A percentile compares a stretch with the other conserved stretches of the same genome.
Evolutionary conservation across 2,113 vertebrate genomes (phyloP).

Genomic region (Centrocercus urophasianus): DNA sequence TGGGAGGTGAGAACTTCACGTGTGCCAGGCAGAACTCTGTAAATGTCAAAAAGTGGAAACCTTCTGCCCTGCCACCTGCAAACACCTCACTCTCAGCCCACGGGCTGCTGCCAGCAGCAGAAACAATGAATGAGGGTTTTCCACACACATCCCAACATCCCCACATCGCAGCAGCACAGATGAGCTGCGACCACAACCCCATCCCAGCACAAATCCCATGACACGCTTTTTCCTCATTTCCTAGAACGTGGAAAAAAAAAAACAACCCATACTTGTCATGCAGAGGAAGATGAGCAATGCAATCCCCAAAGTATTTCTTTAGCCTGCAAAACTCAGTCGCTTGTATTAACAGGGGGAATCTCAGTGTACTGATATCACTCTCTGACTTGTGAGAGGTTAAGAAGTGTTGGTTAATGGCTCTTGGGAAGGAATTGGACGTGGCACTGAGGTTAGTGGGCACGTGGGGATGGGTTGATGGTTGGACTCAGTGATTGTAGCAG

Average conservation of each 20-base stretch:
- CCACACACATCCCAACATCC: not conserved
- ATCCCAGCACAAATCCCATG: not conserved
- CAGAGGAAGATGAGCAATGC: not conserved
- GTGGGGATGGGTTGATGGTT: no score
- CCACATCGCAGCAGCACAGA: rapidly evolving
- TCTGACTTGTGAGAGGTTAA: not conserved
- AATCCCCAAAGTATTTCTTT: not conserved
- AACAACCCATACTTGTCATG: not conserved
- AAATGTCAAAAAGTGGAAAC: not conserved
- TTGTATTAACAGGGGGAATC: not conserved
- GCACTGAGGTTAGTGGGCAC: no score
- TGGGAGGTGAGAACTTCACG: not conserved
- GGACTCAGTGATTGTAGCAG: no score
- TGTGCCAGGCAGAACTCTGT: not conserved
- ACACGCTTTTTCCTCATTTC: not conserved
- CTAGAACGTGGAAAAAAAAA: not conserved
- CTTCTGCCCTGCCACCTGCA: not conserved
- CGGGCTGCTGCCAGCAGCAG: not conserved
- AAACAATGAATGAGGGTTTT: not conserved
- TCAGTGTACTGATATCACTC: rapidly evolving
- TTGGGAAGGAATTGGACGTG: not conserved
- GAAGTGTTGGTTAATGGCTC: not conserved
- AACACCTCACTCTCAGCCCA: not conserved
- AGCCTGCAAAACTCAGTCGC: not conserved
- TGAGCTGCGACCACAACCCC: not conserved